phyloP scores from a whole-genome alignment of 2,113 vertebrate genomes.

The Paralichthys olivaceus region DNA sequence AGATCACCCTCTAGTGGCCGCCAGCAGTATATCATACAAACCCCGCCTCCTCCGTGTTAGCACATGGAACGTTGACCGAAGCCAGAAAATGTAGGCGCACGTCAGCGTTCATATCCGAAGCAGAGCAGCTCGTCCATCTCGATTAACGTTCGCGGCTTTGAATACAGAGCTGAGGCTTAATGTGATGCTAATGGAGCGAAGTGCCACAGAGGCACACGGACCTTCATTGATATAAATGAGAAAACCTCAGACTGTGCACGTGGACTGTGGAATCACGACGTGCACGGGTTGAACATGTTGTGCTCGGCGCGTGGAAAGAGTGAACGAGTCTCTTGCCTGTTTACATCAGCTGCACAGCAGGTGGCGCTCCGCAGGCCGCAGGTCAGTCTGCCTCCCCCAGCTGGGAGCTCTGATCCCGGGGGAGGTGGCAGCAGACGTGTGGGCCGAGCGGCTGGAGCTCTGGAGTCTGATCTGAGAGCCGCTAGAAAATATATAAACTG shows the following conservation, averaged over 20 bases:
- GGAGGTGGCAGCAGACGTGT: constrained; percentile 19
- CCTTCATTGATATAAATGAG: neutral
- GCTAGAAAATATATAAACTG: too few relatives aligned
- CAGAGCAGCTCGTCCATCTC: too few relatives aligned
- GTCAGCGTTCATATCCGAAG: too few relatives aligned
- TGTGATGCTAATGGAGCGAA: neutral
- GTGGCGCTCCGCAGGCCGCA: constrained; percentile 32
- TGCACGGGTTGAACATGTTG: neutral
- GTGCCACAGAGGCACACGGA: too few relatives aligned
- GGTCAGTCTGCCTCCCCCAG: constrained; percentile 18
- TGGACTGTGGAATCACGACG: neutral
- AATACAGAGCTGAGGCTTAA: neutral
- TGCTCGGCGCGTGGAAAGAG: neutral
- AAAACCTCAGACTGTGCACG: neutral
- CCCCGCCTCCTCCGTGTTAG: too few relatives aligned
- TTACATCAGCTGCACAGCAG: constrained; percentile 45
- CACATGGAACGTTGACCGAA: too few relatives aligned
- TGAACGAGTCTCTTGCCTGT: constrained; percentile 12
- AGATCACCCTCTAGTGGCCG: too few relatives aligned
- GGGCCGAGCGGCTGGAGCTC: constrained; percentile 15
- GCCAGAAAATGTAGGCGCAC: too few relatives aligned
- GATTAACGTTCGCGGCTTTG: too few relatives aligned
- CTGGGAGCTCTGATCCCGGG: constrained; percentile 33
- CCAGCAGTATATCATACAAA: too few relatives aligned
- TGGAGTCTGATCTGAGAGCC: neutral